phyloP scores from a whole-genome alignment of 23 tunicate genomes.

The Styela clava region DNA sequence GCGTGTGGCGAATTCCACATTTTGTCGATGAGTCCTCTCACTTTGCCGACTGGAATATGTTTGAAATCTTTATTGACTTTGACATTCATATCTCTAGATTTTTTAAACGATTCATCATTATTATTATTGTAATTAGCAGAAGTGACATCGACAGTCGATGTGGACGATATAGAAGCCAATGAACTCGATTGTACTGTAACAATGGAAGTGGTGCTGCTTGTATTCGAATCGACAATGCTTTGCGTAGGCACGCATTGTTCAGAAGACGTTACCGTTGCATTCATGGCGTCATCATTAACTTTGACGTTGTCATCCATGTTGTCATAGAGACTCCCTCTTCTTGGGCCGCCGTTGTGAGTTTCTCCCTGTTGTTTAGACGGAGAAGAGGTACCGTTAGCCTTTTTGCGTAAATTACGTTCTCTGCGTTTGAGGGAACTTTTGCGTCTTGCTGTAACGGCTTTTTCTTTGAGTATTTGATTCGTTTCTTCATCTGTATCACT shows the following conservation, averaged over 20 bases:
- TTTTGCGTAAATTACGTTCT: constrained; percentile 7
- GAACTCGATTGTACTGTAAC: constrained; percentile 6
- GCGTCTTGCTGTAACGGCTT: constrained; percentile 5
- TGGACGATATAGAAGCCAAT: not conserved
- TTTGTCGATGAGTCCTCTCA: constrained; percentile 8
- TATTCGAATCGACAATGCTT: not conserved
- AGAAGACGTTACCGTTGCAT: constrained; percentile 4
- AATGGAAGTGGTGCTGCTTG: not conserved
- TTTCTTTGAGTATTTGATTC: constrained; percentile 15
- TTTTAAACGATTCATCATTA: not conserved
- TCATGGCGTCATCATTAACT: not conserved
- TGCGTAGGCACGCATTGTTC: constrained; percentile 4
- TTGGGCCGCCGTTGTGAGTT: not conserved
- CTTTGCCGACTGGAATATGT: constrained; percentile 13
- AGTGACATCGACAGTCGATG: not conserved
- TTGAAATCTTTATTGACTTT: constrained; percentile 10
- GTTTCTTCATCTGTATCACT: constrained; percentile 30
- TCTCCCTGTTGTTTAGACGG: not conserved
- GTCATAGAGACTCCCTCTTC: constrained; percentile 15
- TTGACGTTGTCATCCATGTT: not conserved
- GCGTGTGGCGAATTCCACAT: constrained; percentile 19
- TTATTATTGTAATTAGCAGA: not conserved
- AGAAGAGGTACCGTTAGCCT: not conserved
- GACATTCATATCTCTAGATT: not conserved
- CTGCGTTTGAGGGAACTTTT: constrained; percentile 13